These are phyloP conservation scores for Phoebastria nigripes DNA, from an alignment of 2,797 vertebrate genomes.

Conservation along the genomic window DNA sequence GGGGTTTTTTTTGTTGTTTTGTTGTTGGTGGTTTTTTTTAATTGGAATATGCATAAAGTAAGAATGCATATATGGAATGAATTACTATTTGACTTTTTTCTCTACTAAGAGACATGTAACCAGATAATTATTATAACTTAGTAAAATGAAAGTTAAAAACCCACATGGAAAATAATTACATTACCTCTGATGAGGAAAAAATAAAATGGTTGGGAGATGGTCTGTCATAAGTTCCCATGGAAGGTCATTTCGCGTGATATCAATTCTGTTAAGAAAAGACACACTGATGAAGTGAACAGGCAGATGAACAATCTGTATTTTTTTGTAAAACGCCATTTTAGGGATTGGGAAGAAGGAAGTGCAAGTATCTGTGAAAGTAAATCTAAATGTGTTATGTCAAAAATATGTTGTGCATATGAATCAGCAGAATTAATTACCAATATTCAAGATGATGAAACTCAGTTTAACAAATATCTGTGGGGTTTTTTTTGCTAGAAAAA, in stretches of 20 bases:
- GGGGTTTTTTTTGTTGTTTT: neutral
- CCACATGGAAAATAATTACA: neutral
- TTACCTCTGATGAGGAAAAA: constrained; percentile 92
- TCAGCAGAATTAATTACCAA: neutral
- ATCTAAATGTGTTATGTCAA: neutral
- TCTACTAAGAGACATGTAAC: neutral
- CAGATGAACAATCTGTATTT: neutral
- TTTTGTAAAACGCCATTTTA: neutral
- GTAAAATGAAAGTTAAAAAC: neutral
- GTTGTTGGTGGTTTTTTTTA: neutral
- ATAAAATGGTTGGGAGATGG: constrained; percentile 87
- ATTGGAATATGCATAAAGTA: neutral
- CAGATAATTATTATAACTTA: neutral
- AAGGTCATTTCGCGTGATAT: constrained; percentile 91
- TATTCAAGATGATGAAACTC: neutral
- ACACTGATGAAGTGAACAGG: neutral
- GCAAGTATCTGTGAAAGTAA: neutral
- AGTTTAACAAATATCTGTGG: neutral
- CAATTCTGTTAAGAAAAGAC: constrained; percentile 79
- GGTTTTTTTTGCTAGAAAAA: neutral
- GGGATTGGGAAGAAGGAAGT: neutral
- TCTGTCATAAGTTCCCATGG: constrained; percentile 99
- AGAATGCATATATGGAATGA: neutral
- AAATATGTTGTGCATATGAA: neutral
- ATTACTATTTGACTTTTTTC: neutral